A percentile compares a stretch with the other conserved stretches of the same genome.
These are phyloP conservation scores for Anthrax anthrax DNA, from an alignment of 2,888 invertebrate species.

Conservation along the genomic window DNA sequence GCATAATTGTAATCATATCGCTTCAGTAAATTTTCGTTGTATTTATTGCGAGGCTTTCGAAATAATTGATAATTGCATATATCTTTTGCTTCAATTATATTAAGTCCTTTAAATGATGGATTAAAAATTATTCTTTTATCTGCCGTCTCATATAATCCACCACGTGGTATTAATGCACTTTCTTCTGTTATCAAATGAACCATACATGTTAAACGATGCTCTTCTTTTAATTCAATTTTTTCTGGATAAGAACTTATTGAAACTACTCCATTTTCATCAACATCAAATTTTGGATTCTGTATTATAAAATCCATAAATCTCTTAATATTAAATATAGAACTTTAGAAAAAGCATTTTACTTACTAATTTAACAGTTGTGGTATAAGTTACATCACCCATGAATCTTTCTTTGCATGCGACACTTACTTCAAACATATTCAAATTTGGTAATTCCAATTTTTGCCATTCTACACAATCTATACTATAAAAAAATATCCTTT, in stretches of 20 bases:
- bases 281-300: conserved; percentile 37
- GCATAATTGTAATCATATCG: conserved; percentile 72
- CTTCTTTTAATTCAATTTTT: conserved; percentile 53
- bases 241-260: conserved; percentile 27
- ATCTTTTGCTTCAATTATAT: conserved; percentile 47
- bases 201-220: conserved; percentile 58
- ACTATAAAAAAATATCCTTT: conserved; percentile 66
- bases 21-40: conserved; percentile 62
- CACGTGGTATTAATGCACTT: conserved; percentile 63
- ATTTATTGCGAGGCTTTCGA: conserved; percentile 51
- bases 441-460: conserved; percentile 38
- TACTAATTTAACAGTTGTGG: conserved; percentile 22
- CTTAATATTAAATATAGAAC: not conserved
- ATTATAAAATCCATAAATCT: not conserved
- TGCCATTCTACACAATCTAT: conserved; percentile 56
- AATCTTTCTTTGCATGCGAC: conserved; percentile 24
- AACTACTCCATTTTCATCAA: conserved; percentile 34
- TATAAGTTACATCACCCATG: conserved; percentile 24
- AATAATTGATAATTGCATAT: conserved; percentile 65
- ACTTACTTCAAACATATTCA: conserved; percentile 22
- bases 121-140: conserved; percentile 60
- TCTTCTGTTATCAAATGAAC: conserved; percentile 59
- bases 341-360: conserved; percentile 3
- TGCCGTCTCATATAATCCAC: conserved; percentile 57
- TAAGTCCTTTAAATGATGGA: conserved; percentile 52